Percentiles rank a stretch among this genome's conserved stretches.
phyloP scores from a whole-genome alignment of 2,113 vertebrate species.

The Callipepla californica region DNA sequence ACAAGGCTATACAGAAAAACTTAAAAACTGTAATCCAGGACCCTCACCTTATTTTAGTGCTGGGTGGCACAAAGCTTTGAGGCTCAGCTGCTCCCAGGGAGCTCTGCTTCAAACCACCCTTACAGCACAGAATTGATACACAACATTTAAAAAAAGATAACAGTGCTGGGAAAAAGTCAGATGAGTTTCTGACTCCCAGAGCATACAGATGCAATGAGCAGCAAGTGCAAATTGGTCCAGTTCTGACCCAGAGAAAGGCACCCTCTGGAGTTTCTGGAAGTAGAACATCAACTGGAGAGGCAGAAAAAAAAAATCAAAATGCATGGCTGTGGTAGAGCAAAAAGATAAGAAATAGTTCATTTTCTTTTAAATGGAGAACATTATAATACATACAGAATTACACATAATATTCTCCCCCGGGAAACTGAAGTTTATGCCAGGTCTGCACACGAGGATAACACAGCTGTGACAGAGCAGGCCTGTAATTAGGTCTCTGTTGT shows the following conservation, averaged over 20 bases:
- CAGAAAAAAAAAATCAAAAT: background rate
- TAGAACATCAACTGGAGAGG: background rate
- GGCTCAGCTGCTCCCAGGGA: background rate
- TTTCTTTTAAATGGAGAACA: background rate
- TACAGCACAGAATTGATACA: background rate
- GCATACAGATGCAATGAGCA: background rate
- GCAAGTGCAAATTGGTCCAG: background rate
- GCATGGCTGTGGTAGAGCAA: background rate
- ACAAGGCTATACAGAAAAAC: background rate
- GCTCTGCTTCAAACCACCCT: background rate
- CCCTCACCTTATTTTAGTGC: background rate
- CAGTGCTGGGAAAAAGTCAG: background rate
- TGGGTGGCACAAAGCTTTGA: background rate
- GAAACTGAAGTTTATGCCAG: slow-evolving; percentile 8
- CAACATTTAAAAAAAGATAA: background rate
- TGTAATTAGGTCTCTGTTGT: slow-evolving; percentile 51
- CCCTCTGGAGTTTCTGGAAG: background rate
- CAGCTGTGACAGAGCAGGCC: slow-evolving; percentile 29
- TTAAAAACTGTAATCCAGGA: background rate
- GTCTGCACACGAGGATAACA: background rate
- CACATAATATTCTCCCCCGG: background rate
- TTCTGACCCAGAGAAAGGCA: background rate
- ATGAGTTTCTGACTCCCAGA: background rate
- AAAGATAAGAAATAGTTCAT: background rate
- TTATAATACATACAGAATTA: slow-evolving; percentile 22